Evolutionary conservation across 2,797 vertebrate species (phyloP), one percentile per base, ranked within the genome.

Genomic region (Pseudopleuronectes americanus): DNA sequence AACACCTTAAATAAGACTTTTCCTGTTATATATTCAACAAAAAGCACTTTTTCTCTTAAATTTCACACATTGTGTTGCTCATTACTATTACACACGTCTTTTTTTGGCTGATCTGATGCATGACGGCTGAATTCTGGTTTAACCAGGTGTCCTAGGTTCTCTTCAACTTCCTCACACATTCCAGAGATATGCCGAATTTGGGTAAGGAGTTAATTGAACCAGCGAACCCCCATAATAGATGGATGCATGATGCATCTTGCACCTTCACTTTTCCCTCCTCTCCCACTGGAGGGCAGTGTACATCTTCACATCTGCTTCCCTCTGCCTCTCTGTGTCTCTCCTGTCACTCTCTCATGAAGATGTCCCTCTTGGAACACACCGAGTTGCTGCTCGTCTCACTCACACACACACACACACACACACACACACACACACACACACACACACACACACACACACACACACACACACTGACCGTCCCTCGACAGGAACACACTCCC

Each of bases 251-350:
- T 51, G 22, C n/a, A 23, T 13, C 9, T n/a, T 45, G 14, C 17
- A 19, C 28, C 17, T 4, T 22, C 5, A 13, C 22, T 12, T 13
- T 67, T 49, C 51, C 16, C 8, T 36, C 19, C 8, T 0, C 53
- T 2, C 24, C 90, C 90, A 90, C 87, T 86, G 71, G 91, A 77
- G 88, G 91, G 90, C 89, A 89, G 81, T 87, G 53, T 76, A 79
- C 62, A 66, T 83, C 88, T 82, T 63, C 3, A 62, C 38, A 70
- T 73, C 8, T 13, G 17, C 0, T 1, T 38, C 49, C 21, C 0
- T 53, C 26, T 49, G 4, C 28, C 36, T 6, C 7, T 45, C 24
- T 28, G 19, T 56, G 0, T 68, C 14, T 43, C 22, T 17, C n/a
- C 23, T 47, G 21, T 45, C 67, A 47, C 19, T 69, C 54, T 33